Evolutionary conservation across 2,888 invertebrate species (phyloP), one percentile per base, ranked within the genome.

Genomic region (Deilephila elpenor): DNA sequence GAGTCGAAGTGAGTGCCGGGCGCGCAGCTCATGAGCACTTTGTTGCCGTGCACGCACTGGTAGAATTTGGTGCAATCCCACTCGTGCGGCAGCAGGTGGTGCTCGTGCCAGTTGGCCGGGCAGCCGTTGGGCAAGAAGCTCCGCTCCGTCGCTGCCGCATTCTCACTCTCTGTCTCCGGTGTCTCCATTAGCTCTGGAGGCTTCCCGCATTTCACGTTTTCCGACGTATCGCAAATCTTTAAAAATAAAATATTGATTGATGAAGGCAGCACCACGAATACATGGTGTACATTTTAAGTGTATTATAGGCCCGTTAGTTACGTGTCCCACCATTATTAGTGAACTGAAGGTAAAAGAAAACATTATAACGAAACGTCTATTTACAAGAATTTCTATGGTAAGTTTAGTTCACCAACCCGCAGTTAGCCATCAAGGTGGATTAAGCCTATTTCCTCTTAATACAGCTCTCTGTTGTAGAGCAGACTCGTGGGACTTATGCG

Each of bases 11-110:
- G 80, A 0, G 85, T 84, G 0, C 88, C 89, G 0, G 78, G 59
- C 0, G 79, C 80, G 32, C 92, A 92, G 3, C 74, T 70, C 73
- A 78, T 82, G 51, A 80, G 78, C 0, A 87, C 78, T 70, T 80
- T 84, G 0, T 75, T 44, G 0, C 92, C 91, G 71, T 85, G 81
- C 20, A 81, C 83, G 74, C 92, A 92, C 19, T 84, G 82, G 75
- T 91, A 90, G 74, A 83, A 92, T 74, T 87, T 88, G 0, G 75
- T 76, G 64, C 91, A 91, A 14, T 88, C 85, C 0, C 74, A 77
- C 59, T 88, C 87, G 37, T 92, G 90, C 0, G 91, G 87, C 6
- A 92, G 76, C 29, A 88, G 70, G 8, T 75, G 77, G 8, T 84
- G 80, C 0, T 82, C 61, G 37, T 78, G 74, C 70, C 80, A 82